Percentiles rank a stretch among this genome's conserved stretches.
phyloP scores from a whole-genome alignment of 2,113 vertebrate species.

The Nettapus auritus region DNA sequence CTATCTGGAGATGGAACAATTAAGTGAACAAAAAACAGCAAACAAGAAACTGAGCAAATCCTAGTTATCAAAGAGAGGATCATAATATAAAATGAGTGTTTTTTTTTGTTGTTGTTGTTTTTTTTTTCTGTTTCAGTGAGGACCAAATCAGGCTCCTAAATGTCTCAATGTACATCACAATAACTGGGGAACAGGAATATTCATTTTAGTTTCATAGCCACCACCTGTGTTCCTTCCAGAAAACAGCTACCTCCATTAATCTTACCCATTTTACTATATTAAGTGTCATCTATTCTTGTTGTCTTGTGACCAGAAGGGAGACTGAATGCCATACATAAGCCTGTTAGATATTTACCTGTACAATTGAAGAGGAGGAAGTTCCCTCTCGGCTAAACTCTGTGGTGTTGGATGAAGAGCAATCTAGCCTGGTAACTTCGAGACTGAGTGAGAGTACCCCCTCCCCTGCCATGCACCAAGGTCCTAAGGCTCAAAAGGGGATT shows the following conservation, averaged over 20 bases:
- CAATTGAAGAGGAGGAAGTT: neutral
- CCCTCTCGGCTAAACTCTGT: fast-evolving
- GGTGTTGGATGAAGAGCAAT: neutral
- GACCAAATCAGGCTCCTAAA: neutral
- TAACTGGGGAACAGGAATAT: neutral
- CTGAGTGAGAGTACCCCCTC: neutral
- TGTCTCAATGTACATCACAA: neutral
- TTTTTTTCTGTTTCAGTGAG: neutral
- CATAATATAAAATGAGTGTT: neutral
- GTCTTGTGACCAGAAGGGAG: neutral
- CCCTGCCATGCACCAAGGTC: neutral
- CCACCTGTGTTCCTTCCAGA: neutral
- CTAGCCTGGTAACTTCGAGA: neutral
- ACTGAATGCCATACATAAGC: neutral
- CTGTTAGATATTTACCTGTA: neutral
- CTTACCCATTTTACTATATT: neutral
- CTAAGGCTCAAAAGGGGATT: neutral
- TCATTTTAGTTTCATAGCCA: fast-evolving
- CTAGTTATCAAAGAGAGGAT: neutral
- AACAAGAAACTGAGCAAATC: neutral
- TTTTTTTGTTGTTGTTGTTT: neutral
- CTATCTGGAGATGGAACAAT: neutral
- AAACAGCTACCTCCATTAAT: neutral
- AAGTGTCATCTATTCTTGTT: neutral
- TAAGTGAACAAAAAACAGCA: neutral